Percentiles rank a stretch among this genome's conserved stretches.
These are phyloP conservation scores for Altica lythri DNA, from an alignment of 2,888 invertebrate species.

Conservation along the genomic window DNA sequence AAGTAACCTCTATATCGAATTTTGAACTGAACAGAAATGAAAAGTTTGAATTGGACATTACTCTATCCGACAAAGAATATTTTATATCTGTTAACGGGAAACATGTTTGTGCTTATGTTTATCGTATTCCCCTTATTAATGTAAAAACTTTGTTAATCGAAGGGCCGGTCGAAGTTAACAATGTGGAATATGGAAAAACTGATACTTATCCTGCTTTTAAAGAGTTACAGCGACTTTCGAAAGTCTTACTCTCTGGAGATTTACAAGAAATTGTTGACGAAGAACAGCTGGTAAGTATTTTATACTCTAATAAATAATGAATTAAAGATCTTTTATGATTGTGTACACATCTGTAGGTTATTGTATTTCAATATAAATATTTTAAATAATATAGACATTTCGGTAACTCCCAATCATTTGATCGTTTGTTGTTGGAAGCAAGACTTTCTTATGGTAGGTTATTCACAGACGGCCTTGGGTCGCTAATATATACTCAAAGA, in stretches of 20 bases:
- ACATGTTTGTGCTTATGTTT: slow-evolving; percentile 73
- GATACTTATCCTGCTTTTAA: slow-evolving; percentile 41
- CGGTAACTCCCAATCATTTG: too few species aligned
- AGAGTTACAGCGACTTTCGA: too few species aligned
- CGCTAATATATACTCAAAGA: too few species aligned
- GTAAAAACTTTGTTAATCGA: slow-evolving; percentile 61
- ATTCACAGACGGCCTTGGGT: too few species aligned
- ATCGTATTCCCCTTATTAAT: slow-evolving; percentile 65
- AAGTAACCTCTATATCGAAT: slow-evolving; percentile 61
- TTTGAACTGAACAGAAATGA: slow-evolving; percentile 61
- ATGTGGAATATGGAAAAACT: slow-evolving; percentile 55
- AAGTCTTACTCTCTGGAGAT: too few species aligned
- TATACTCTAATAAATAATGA: too few species aligned
- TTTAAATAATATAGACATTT: too few species aligned
- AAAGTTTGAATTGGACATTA: slow-evolving; percentile 64
- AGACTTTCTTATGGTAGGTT: too few species aligned
- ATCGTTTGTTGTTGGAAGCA: too few species aligned
- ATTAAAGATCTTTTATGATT: too few species aligned
- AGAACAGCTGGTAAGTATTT: slow-evolving; percentile 39
- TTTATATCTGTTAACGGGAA: slow-evolving; percentile 74
- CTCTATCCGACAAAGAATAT: slow-evolving; percentile 65
- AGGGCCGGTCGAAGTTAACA: slow-evolving; percentile 65
- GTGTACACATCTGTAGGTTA: not conserved
- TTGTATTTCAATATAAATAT: not conserved
- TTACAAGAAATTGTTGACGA: slow-evolving; percentile 23